Percentiles rank a stretch among this genome's conserved stretches.
phyloP scores from a whole-genome alignment of 1,140 invertebrate genomes.

The Venturia canescens region DNA sequence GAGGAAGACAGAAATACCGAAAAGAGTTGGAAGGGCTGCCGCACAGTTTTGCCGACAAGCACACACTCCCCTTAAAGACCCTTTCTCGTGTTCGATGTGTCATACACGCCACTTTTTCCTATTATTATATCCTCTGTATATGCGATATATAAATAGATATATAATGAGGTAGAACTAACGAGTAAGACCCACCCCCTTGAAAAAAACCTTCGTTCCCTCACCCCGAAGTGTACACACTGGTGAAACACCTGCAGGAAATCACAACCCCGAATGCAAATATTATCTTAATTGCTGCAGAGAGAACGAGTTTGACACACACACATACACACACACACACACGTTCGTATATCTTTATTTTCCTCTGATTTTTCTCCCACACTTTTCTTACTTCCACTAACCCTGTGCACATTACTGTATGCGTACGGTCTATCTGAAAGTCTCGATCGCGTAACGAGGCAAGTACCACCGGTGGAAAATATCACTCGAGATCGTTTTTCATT shows the following conservation, averaged over 20 bases:
- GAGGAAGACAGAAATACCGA: not conserved
- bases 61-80: conserved; percentile 29
- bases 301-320: not conserved
- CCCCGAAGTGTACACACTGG: conserved; percentile 28
- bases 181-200: conserved; percentile 45
- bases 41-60: not conserved
- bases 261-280: conserved; percentile 76
- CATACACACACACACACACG: not conserved
- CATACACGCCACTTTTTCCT: conserved; percentile 68
- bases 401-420: not conserved
- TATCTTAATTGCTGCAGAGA: conserved; percentile 73
- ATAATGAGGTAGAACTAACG: conserved; percentile 60
- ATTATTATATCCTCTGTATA: not conserved
- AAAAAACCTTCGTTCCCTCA: not conserved
- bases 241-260: conserved; percentile 77
- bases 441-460: conserved; percentile 42
- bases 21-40: not conserved
- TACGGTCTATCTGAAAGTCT: not conserved
- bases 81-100: conserved; percentile 69
- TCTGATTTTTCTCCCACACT: conserved; percentile 5
- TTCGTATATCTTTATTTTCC: not conserved
- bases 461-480: conserved; percentile 33
- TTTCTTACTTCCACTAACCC: not conserved
- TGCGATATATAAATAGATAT: not conserved
- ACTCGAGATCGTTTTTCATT: conserved; percentile 39